Evolutionary conservation across 2,113 vertebrate species (phyloP).

Genomic region (Poeciliopsis prolifica): DNA sequence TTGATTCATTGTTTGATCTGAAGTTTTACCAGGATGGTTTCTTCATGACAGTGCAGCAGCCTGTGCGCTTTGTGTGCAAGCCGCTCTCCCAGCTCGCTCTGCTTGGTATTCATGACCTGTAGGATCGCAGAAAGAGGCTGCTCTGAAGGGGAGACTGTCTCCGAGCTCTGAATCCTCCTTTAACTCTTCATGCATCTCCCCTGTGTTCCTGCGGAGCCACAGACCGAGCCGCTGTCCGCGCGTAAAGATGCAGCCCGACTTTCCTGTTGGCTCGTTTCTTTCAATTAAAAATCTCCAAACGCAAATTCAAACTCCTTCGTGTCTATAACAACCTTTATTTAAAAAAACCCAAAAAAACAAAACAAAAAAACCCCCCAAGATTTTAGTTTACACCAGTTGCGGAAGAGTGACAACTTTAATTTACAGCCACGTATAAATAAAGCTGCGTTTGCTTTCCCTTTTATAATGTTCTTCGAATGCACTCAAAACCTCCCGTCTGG

Average conservation of each 20-base stretch:
- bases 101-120: constrained; percentile 69
- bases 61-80: constrained; percentile 1
- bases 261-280: background rate
- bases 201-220: background rate
- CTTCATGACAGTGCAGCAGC: background rate
- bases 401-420: background rate
- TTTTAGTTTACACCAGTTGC: background rate
- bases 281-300: background rate
- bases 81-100: constrained; percentile 39
- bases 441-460: background rate
- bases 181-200: background rate
- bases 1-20: background rate
- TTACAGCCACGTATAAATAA: background rate
- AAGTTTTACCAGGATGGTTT: background rate
- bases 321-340: background rate
- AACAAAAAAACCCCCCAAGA: background rate
- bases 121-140: constrained; percentile 36
- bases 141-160: constrained; percentile 59
- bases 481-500: too few species aligned
- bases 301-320: background rate
- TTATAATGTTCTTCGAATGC: background rate
- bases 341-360: too few species aligned
- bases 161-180: constrained; percentile 28
- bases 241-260: constrained; percentile 25
- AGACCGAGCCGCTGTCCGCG: constrained; percentile 4